Conservation (phyloP, 2,888 invertebrate species). For the Drosophila acutilabella region DNA sequence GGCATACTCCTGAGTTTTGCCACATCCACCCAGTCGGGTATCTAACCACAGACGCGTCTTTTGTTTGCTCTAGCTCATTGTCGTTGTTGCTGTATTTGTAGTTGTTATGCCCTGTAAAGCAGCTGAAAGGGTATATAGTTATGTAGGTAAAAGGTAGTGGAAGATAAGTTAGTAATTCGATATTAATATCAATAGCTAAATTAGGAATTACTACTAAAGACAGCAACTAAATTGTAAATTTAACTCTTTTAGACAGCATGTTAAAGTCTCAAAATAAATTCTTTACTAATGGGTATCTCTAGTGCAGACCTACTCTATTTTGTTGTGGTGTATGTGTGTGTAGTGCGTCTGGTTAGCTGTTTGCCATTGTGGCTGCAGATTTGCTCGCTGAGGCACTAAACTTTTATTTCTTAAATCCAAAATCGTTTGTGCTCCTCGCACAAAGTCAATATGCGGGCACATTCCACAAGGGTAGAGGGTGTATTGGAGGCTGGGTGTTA, state of each 20-base stretch:
- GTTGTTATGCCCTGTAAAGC: background rate
- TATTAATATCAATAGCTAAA: too few species aligned
- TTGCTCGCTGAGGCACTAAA: constrained; percentile 79
- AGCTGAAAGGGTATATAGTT: background rate
- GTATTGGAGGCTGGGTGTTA: background rate
- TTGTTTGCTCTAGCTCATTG: constrained; percentile 73
- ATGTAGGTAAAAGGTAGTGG: too few species aligned
- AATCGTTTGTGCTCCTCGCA: constrained; percentile 75
- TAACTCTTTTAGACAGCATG: too few species aligned
- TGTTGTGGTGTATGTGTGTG: constrained; percentile 25
- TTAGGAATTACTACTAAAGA: too few species aligned
- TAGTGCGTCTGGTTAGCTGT: constrained; percentile 60
- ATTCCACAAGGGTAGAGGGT: constrained; percentile 1
- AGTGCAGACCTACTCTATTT: background rate
- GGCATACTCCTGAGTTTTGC: constrained; percentile 28
- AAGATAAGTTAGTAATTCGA: too few species aligned
- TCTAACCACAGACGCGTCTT: constrained; percentile 79
- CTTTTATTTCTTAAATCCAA: constrained; percentile 77
- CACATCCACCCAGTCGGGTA: constrained; percentile 31
- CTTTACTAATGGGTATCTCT: background rate
- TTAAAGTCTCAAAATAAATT: too few species aligned
- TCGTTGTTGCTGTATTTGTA: constrained; percentile 33
- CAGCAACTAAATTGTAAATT: too few species aligned
- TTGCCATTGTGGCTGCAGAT: constrained; percentile 74
- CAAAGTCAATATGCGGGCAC: constrained; percentile 80